A percentile compares a stretch with the other conserved stretches of the same genome.
Evolutionary conservation across 2,888 invertebrate species (phyloP).

Genomic region (Xylota segnis): DNA sequence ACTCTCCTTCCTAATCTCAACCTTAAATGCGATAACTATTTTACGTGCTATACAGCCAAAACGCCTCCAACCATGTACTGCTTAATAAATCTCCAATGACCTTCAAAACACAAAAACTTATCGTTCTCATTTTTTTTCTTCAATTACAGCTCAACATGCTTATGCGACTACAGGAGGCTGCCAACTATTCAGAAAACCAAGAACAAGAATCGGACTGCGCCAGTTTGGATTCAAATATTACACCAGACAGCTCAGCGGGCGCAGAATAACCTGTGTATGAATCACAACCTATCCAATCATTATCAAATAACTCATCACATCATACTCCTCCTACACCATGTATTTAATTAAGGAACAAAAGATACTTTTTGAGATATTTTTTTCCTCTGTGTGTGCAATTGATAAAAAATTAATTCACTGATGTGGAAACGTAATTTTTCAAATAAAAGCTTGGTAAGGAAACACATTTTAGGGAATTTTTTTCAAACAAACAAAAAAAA

Average conservation of each 20-base stretch:
- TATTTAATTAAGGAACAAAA: conserved; percentile 25
- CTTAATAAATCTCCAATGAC: not conserved
- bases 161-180: conserved; percentile 97
- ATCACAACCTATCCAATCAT: conserved; percentile 17
- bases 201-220: conserved; percentile 96
- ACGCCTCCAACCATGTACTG: not conserved
- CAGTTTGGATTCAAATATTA: conserved; percentile 92
- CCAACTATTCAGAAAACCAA: conserved; percentile 95
- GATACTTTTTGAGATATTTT: conserved; percentile 26
- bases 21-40: not conserved
- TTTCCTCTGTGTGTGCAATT: conserved; percentile 36
- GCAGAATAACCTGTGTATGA: conserved; percentile 80
- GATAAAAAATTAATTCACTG: conserved; percentile 40
- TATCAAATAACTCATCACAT: conserved; percentile 21
- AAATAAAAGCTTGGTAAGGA: conserved; percentile 30
- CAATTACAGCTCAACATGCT: conserved; percentile 94
- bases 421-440: conserved; percentile 31
- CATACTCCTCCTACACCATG: not conserved
- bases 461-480: conserved; percentile 49
- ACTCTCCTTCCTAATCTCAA: no score
- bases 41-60: not conserved
- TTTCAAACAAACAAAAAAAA: conserved; percentile 10
- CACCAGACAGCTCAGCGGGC: conserved; percentile 88
- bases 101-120: not conserved
- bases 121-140: conserved; percentile 1